Evolutionary conservation across 2,113 vertebrate genomes (phyloP), one percentile per base, ranked within the genome.

Genomic region (Emberiza fucata): DNA sequence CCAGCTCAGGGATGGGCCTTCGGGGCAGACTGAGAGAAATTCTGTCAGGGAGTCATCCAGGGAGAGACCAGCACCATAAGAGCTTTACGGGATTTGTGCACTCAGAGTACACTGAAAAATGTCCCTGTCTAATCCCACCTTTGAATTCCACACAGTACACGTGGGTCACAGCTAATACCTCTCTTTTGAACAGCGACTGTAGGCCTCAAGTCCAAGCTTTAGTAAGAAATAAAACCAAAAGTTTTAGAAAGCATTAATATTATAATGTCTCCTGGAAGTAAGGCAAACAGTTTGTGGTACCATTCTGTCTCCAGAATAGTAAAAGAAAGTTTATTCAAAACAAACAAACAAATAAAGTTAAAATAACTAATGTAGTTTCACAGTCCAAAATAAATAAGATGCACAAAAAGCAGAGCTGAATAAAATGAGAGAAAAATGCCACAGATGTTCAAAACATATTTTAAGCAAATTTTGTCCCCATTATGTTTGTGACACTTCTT

Each of bases 401-500:
- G 19, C 54, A 88, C 65, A 40, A 73, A 84, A 79, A 31, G 0
- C 11, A 82, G 61, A 90, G 79, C 29, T 53, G 61, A 75, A 47
- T 53, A 84, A 90, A 77, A 12, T 4, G 40, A 64, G 29, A 91
- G 33, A 64, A 91, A 90, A 90, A 77, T 27, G 18, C 28, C 68
- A 82, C 28, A 57, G 17, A 21, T 31, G 56, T 88, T 96, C 78
- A 95, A 91, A 96, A 81, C 25, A 91, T 77, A 88, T 59, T 83
- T 91, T 85, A 97, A 94, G 79, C 81, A 91, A 82, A 94, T 92
- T 82, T 72, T 66, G 87, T 72, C 94, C 91, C 84, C 85, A 51
- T 91, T 95, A 71, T 13, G 70, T 92, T 90, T 51, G 63, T 50
- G 68, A 54, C 56, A 70, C 64, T 93, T 86, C 63, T 54, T 53